Percentiles rank a stretch among this genome's conserved stretches.
These are phyloP conservation scores for Rhopalosiphum maidis DNA, from an alignment of 1,140 invertebrate species.

Conservation along the genomic window DNA sequence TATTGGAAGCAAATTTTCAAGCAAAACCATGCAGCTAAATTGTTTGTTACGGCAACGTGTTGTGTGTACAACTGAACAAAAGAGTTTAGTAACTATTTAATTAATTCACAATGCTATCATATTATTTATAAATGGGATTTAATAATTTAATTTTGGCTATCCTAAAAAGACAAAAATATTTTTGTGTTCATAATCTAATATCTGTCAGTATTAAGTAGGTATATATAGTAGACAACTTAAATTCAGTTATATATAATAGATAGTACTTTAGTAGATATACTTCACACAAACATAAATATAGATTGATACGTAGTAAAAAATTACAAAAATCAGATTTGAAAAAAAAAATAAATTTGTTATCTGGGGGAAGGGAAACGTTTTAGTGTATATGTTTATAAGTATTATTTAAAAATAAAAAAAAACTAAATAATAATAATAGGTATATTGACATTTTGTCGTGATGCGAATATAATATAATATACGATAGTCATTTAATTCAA, in stretches of 20 bases:
- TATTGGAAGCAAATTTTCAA: background rate
- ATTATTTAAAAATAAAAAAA: no score
- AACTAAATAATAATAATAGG: background rate
- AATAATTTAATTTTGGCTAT: background rate
- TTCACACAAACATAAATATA: background rate
- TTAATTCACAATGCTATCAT: background rate
- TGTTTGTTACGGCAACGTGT: background rate
- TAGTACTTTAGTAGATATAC: background rate
- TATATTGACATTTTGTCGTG: background rate
- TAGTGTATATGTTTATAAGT: background rate
- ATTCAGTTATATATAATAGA: no score
- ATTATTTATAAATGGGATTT: background rate
- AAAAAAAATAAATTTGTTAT: background rate
- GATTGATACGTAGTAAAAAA: background rate
- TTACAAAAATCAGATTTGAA: background rate
- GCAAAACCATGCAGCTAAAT: background rate
- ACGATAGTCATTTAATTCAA: background rate
- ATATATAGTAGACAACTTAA: background rate
- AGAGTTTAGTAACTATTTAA: background rate
- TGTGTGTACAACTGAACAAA: background rate
- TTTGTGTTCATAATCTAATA: background rate
- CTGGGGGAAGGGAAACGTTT: background rate
- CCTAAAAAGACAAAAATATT: background rate
- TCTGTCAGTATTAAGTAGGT: no score
- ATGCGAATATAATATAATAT: conserved; percentile 13